Conservation (phyloP, 2,113 vertebrate species). For the Carollia perspicillata region DNA sequence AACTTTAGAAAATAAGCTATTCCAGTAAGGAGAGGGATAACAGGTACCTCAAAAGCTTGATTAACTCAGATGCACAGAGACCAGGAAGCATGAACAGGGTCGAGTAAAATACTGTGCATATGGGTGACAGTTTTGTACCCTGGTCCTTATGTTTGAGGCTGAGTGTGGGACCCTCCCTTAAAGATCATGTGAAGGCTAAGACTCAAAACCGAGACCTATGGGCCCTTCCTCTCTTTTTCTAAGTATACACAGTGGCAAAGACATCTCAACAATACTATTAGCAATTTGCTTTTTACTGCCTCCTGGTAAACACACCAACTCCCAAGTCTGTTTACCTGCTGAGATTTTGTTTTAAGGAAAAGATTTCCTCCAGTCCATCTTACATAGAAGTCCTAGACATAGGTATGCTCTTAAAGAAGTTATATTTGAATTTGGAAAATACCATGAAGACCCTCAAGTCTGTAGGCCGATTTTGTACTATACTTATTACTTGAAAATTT, state of each 20-base stretch:
- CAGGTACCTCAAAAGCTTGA: neutral
- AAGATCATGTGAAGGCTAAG: neutral
- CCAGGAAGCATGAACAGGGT: neutral
- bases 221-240: neutral
- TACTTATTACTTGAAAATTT: slow-evolving; percentile 25
- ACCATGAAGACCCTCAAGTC: neutral
- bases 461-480: neutral
- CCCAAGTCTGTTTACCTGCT: neutral
- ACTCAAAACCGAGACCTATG: neutral
- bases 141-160: neutral
- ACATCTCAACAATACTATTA: neutral
- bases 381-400: neutral
- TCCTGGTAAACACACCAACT: neutral
- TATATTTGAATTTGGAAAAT: slow-evolving; percentile 27
- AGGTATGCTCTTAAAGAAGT: neutral
- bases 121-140: neutral
- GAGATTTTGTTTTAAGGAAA: neutral
- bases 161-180: neutral
- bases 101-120: neutral
- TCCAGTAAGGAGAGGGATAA: neutral
- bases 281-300: neutral
- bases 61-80: neutral
- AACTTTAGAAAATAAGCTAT: neutral
- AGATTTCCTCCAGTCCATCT: neutral
- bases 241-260: neutral